Base-by-base conservation (phyloP, 2,797 vertebrate genomes). In the Halcyon smyrnensis region DNA sequence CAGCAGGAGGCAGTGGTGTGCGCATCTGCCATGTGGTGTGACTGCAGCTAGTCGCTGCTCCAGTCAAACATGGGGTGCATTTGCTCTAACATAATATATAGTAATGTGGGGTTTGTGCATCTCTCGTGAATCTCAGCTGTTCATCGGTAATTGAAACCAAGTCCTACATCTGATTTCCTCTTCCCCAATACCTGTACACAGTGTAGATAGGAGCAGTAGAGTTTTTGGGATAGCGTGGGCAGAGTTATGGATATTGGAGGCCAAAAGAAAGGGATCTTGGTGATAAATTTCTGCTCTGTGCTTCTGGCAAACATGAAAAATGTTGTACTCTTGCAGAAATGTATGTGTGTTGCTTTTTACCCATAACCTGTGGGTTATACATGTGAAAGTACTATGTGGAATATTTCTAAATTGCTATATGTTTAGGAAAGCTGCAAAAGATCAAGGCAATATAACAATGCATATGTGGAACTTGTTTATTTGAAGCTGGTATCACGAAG, bases 221-320 rank as follows among this genome's bases (percentile, higher is more conserved):
- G 11, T 3, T 32, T 84, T 86, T 81, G 41, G 19, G 30, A 30
- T 24, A 43, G 25, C 11, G 7, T 77, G 11, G 20, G 20, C 25
- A 88, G 48, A 78, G 6, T 19, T 54, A 34, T 19, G 32, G 45
- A 7, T 68, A 27, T 2, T 34, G 48, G 36, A 78, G 28, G 75
- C 19, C 32, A 37, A 71, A 77, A 68, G 13, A 53, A 45, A 53
- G 25, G 16, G n/a, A 75, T 17, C 23, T 37, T 0, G 0, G 57
- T 45, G 18, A 53, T 53, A 36, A 23, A 69, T 51, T 77, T 92
- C 7, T 16, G 19, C 53, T 45, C 17, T 19, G 9, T 64, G 25
- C 56, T 11, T 60, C 74, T 65, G 50, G 18, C 12, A 82, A 78
- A 64, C 0, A 2, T 41, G 54, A 48, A 56, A 85, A 88, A 67